These are phyloP conservation scores for Eupithecia insigniata DNA, from an alignment of 2,888 invertebrate genomes.

Conservation along the genomic window DNA sequence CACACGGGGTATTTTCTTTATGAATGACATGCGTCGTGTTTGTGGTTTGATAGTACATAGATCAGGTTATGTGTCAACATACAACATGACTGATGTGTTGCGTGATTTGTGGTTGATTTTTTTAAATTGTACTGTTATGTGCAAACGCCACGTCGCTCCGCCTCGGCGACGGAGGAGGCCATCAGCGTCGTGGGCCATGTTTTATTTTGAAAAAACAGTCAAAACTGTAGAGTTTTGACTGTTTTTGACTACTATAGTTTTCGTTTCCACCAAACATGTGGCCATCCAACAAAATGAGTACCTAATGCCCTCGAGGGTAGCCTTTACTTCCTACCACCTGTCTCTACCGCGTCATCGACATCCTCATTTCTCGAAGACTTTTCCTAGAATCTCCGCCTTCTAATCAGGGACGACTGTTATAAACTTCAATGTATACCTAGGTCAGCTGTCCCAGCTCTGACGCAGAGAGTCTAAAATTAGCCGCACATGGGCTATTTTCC, in stretches of 20 bases:
- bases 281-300: too few species aligned
- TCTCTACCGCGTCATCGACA: not conserved
- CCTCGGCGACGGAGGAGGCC: too few species aligned
- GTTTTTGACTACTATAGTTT: too few species aligned
- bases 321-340: not conserved
- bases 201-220: too few species aligned
- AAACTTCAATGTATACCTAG: not conserved
- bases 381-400: not conserved
- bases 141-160: too few species aligned
- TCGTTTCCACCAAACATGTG: too few species aligned
- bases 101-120: constrained; percentile 10
- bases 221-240: too few species aligned
- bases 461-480: constrained; percentile 21
- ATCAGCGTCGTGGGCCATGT: too few species aligned
- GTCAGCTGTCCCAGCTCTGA: constrained; percentile 16
- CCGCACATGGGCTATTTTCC: constrained; percentile 18
- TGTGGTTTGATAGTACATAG: constrained; percentile 4
- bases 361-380: not conserved
- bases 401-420: not conserved
- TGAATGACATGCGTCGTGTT: not conserved
- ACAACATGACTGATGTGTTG: constrained; percentile 2
- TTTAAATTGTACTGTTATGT: not conserved
- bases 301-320: not conserved
- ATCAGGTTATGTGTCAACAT: not conserved
- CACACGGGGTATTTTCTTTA: not conserved